Percentiles rank a stretch among this genome's conserved stretches.
Evolutionary conservation across 2,888 invertebrate species (phyloP).

Genomic region (Cephus spinipes): DNA sequence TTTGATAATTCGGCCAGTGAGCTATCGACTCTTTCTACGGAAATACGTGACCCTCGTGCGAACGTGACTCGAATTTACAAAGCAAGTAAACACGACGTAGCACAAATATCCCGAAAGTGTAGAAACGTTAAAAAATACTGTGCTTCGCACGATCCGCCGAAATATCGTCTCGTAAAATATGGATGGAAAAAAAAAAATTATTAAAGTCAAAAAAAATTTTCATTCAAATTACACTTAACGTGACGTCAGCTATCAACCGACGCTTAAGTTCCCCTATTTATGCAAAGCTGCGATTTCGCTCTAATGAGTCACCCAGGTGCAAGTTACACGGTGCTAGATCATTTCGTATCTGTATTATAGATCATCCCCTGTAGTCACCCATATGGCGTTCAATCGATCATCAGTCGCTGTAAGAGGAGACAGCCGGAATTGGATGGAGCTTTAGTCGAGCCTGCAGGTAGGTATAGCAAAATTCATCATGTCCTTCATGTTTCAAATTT

Average conservation of each 20-base stretch:
- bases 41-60: not conserved
- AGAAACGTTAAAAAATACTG: not conserved
- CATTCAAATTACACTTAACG: not conserved
- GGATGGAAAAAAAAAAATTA: not conserved
- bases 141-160: not conserved
- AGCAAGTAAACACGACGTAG: not conserved
- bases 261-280: not conserved
- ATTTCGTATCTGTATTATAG: not conserved
- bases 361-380: not conserved
- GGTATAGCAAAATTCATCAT: not conserved
- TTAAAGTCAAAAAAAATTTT: too few relatives aligned
- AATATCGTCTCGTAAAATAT: not conserved
- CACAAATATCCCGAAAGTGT: not conserved
- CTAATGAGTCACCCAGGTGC: not conserved
- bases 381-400: constrained; percentile 3
- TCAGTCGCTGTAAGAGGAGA: not conserved
- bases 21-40: not conserved
- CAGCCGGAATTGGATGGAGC: not conserved
- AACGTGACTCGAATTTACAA: not conserved
- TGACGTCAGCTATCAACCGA: not conserved
- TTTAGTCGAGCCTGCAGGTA: not conserved
- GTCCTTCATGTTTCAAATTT: not conserved
- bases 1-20: not conserved
- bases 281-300: not conserved
- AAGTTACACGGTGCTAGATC: not conserved